phyloP scores from a whole-genome alignment of 1,140 invertebrate genomes.

The Paraescarpia echinospica region DNA sequence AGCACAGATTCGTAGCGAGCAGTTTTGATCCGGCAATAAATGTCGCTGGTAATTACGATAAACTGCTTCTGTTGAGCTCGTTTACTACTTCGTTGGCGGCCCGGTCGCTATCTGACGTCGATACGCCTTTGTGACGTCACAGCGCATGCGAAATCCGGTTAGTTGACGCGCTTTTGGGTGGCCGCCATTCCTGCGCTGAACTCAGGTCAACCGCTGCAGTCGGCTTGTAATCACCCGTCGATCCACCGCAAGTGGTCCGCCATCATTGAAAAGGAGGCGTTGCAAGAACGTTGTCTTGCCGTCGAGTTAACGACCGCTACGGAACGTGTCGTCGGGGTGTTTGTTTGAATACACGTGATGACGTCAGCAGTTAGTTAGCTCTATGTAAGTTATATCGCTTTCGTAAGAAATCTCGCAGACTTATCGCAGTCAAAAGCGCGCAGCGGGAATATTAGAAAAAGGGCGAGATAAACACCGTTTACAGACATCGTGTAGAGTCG shows the following conservation, averaged over 20 bases:
- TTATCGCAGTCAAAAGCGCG: background rate
- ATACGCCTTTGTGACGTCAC: background rate
- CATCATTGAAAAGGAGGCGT: background rate
- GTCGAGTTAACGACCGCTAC: background rate
- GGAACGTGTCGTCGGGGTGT: background rate
- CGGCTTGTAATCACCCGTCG: background rate
- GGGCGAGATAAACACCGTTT: too few species aligned
- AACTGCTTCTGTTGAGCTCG: background rate
- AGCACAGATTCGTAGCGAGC: background rate
- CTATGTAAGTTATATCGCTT: background rate
- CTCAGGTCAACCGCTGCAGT: background rate
- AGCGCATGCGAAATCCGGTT: background rate
- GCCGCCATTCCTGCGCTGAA: background rate
- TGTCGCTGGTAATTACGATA: background rate
- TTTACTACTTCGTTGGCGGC: background rate
- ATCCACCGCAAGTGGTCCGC: background rate
- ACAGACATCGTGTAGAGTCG: background rate
- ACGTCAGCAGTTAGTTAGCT: background rate
- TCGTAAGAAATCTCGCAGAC: background rate
- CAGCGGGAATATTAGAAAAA: background rate
- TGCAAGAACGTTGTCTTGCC: background rate
- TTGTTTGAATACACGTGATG: background rate
- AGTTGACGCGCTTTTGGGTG: background rate
- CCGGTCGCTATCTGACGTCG: background rate
- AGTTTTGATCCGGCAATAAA: background rate